A percentile compares a stretch with the other conserved stretches of the same genome.
Evolutionary conservation across 53 echinoderm and acorn worm species (phyloP).

Genomic region (Apostichopus leukothele): DNA sequence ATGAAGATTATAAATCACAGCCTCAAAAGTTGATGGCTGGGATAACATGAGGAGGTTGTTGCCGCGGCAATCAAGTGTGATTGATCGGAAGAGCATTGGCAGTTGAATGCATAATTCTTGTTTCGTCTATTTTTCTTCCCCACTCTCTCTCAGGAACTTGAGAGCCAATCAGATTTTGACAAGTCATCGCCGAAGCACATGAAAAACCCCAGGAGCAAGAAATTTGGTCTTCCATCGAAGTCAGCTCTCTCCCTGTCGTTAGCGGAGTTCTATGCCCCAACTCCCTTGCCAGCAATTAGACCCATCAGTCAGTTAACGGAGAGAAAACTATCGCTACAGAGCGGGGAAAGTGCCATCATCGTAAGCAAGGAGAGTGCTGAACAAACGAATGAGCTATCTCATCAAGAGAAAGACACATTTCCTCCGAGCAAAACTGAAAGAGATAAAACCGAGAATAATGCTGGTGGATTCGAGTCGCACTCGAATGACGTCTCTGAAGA

Average conservation of each 20-base stretch:
- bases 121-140: conserved; percentile 6
- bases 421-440: not conserved
- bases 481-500: not conserved
- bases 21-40: not conserved
- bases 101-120: conserved; percentile 32
- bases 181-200: conserved; percentile 15
- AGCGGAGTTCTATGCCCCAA: conserved; percentile 92
- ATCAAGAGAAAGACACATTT: not conserved
- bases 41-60: conserved; percentile 7
- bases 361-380: not conserved
- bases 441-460: not conserved
- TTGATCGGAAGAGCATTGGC: not conserved
- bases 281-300: conserved; percentile 67
- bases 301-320: conserved; percentile 44
- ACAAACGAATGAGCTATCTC: not conserved
- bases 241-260: conserved; percentile 42
- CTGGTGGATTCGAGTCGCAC: too few species aligned
- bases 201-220: conserved; percentile 33
- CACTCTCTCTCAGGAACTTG: conserved; percentile 23
- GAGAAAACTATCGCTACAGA: conserved; percentile 33
- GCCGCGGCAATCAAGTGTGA: conserved; percentile 14
- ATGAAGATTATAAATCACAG: conserved; percentile 13
- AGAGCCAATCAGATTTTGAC: conserved; percentile 31
- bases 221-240: not conserved
- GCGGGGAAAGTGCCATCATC: conserved; percentile 29